Conservation (phyloP, 2,888 invertebrate species). For the Ptychoptera contaminata region DNA sequence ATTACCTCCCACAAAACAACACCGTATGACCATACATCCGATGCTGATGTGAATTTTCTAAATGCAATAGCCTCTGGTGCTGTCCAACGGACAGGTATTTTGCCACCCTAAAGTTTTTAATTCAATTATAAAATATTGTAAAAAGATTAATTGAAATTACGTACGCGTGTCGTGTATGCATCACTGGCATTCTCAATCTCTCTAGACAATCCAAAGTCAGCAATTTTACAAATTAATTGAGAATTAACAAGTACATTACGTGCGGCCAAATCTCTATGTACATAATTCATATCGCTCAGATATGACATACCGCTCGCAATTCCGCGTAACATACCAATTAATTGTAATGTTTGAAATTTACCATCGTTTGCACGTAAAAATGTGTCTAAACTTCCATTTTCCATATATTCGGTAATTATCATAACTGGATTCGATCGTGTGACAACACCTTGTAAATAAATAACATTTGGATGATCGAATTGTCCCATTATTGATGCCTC, state of each 20-base stretch:
- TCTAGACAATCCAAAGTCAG: constrained; percentile 94
- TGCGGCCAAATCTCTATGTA: constrained; percentile 87
- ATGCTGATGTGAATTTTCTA: constrained; percentile 97
- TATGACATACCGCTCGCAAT: constrained; percentile 99
- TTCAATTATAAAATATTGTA: constrained; percentile 12
- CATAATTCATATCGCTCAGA: constrained; percentile 97
- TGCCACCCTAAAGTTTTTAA: constrained; percentile 53
- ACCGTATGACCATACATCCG: constrained; percentile 99
- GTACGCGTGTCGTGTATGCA: constrained; percentile 72
- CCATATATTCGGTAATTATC: constrained; percentile 99
- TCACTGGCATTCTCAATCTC: constrained; percentile 93
- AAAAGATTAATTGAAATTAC: constrained; percentile 5
- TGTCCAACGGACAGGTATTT: constrained; percentile 98
- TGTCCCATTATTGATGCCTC: constrained; percentile 99
- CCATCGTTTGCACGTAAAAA: constrained; percentile 92
- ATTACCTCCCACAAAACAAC: constrained; percentile 99
- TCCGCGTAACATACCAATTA: constrained; percentile 93
- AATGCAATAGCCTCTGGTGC: constrained; percentile 98
- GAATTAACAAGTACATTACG: constrained; percentile 97
- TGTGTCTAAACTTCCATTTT: constrained; percentile 94
- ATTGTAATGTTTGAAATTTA: constrained; percentile 84
- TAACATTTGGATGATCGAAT: constrained; percentile 98
- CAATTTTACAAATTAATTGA: constrained; percentile 95
- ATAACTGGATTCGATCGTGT: constrained; percentile 90
- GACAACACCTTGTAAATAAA: constrained; percentile 95